Base-by-base conservation (phyloP, 2,113 vertebrate species). In the Cacatua alba region DNA sequence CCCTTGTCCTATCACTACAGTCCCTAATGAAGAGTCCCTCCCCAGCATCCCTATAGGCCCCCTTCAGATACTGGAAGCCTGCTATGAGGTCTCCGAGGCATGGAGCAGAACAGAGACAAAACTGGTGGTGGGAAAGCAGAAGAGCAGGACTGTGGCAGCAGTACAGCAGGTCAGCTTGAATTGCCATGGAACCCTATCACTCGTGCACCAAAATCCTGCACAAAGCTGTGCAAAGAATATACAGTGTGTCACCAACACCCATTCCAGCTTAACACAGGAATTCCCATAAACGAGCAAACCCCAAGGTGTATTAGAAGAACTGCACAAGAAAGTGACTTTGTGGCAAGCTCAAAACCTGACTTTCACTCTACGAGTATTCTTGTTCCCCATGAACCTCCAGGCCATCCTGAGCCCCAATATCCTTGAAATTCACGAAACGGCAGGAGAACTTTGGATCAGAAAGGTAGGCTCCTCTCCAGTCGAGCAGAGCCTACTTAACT, bases 261-360 rank as follows among this genome's bases (percentile, higher is more conserved):
- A 57, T 59, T 57, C 49, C 80, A 81, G 68, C 68, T 72, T 83
- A 80, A 77, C 41, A 65, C 39, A 59, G 16, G 23, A 0, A 87
- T 62, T 77, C 82, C 82, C 86, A 93, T 26, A 39, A 1, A 51
- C 1, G 4, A 83, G 69, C 72, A 91, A 88, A 88, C 51, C 17
- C 59, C 7, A 37, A 83, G 80, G 76, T 63, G 23, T 23, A 17
- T 70, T 51, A 90, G 21, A 90, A 90, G 21, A 90, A 67, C 53
- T 46, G 64, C 76, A 90, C 64, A 82, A 76, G 84, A 88, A 93
- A 95, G 81, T 0, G 0, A 77, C 46, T 62, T n/a, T 90, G 59
- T 44, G 53, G 86, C 31, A 69, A 85, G 80, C 67, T 74, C 33
- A 68, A 77, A 94, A 90, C 71, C 63, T 29, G 83, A 91, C 86